Conservation (phyloP, 1,140 invertebrate genomes). For the Pseudomyrmex cubaensis region DNA sequence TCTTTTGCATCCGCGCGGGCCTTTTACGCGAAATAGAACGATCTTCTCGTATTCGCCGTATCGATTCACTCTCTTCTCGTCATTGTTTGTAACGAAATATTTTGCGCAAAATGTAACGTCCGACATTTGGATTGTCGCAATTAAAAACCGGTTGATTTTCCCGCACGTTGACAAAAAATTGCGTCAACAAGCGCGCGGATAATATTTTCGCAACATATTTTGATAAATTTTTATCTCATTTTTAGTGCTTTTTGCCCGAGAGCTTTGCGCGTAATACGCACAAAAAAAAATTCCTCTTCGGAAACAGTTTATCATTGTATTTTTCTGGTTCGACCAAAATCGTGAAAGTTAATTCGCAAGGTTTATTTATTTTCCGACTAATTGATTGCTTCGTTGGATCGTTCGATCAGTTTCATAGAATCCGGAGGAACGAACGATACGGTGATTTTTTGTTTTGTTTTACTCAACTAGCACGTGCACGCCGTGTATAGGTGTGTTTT, state of each 20-base stretch:
- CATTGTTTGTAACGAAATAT: constrained; percentile 50
- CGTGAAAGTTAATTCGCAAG: background rate
- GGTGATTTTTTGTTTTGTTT: constrained; percentile 55
- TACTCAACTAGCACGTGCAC: constrained; percentile 67
- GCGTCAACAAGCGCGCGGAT: background rate
- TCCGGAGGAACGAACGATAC: constrained; percentile 76
- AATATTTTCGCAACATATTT: constrained; percentile 38
- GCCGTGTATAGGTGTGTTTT: constrained; percentile 21
- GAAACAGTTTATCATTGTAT: background rate
- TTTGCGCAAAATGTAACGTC: constrained; percentile 44
- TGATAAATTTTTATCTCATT: constrained; percentile 33
- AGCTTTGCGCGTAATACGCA: background rate
- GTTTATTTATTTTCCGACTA: background rate
- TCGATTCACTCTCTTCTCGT: constrained; percentile 16
- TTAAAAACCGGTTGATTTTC: constrained; percentile 48
- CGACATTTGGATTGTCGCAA: constrained; percentile 11
- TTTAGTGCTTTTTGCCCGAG: background rate
- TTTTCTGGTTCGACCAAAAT: background rate
- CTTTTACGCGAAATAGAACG: constrained; percentile 53
- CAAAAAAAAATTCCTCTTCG: background rate
- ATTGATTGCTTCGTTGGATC: constrained; percentile 22
- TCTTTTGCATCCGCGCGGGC: constrained; percentile 43
- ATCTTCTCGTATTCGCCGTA: constrained; percentile 30
- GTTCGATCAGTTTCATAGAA: constrained; percentile 82
- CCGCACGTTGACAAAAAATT: background rate